phyloP scores from a whole-genome alignment of 2,888 invertebrate species.

The Cotesia congregata region DNA sequence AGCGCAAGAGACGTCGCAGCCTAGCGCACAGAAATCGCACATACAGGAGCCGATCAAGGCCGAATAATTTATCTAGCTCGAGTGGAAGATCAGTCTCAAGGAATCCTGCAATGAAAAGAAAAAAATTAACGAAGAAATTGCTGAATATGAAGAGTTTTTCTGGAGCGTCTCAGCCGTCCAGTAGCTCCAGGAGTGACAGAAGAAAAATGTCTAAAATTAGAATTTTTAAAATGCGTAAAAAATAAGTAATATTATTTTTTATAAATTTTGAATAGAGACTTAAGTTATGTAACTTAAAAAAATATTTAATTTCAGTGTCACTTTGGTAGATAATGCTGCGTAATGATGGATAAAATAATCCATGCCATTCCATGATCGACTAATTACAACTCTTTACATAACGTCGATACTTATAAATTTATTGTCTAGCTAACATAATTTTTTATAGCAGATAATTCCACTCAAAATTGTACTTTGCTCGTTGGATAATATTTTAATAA shows the following conservation, averaged over 20 bases:
- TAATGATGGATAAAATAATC: background rate
- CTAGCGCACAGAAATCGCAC: conserved; percentile 58
- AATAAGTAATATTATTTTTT: background rate
- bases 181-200: background rate
- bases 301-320: background rate
- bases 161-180: background rate
- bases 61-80: conserved; percentile 55
- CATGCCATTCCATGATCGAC: background rate
- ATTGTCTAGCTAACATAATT: background rate
- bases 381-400: background rate
- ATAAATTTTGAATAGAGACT: too few relatives aligned
- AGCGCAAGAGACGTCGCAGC: conserved; percentile 55
- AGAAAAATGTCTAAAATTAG: conserved; percentile 6
- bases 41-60: conserved; percentile 51
- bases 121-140: background rate
- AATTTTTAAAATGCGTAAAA: background rate
- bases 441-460: background rate
- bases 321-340: background rate
- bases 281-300: background rate
- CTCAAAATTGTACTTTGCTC: background rate
- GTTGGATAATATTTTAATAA: background rate
- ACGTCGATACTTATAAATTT: background rate
- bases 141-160: background rate
- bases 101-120: conserved; percentile 3
- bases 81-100: conserved; percentile 38